Percentiles rank a stretch among this genome's conserved stretches.
Evolutionary conservation across 2,797 vertebrate genomes (phyloP).

Genomic region (Hippopotamyrus pictus): DNA sequence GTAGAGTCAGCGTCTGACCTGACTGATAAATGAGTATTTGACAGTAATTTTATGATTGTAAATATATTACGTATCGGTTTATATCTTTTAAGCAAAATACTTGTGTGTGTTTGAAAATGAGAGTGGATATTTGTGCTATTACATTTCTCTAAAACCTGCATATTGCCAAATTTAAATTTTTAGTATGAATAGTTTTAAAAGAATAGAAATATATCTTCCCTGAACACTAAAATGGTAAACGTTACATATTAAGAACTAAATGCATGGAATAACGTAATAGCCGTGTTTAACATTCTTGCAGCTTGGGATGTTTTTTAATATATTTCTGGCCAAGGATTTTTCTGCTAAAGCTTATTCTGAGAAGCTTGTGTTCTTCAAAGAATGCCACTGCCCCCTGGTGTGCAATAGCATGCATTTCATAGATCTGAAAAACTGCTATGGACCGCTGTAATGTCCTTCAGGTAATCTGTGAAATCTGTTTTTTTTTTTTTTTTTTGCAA

Average conservation of each 20-base stretch:
- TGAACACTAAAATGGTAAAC: background rate
- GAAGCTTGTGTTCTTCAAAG: background rate
- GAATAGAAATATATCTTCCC: background rate
- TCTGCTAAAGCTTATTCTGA: background rate
- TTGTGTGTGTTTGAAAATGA: background rate
- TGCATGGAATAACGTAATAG: background rate
- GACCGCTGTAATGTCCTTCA: background rate
- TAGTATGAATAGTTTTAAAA: background rate
- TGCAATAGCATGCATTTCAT: background rate
- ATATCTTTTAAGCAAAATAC: background rate
- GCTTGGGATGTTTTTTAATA: background rate
- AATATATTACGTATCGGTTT: background rate
- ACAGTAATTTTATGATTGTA: background rate
- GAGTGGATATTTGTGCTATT: background rate
- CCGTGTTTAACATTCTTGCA: background rate
- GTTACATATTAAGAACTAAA: background rate
- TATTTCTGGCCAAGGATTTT: background rate
- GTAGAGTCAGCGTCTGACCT: background rate
- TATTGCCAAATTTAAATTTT: background rate
- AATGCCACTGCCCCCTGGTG: conserved; percentile 23
- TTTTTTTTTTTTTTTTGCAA: background rate
- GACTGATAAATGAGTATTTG: background rate
- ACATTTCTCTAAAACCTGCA: background rate
- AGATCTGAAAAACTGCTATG: background rate
- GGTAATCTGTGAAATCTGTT: background rate